phyloP scores from a whole-genome alignment of 2,888 invertebrate species.

The Alloplasta piceator region DNA sequence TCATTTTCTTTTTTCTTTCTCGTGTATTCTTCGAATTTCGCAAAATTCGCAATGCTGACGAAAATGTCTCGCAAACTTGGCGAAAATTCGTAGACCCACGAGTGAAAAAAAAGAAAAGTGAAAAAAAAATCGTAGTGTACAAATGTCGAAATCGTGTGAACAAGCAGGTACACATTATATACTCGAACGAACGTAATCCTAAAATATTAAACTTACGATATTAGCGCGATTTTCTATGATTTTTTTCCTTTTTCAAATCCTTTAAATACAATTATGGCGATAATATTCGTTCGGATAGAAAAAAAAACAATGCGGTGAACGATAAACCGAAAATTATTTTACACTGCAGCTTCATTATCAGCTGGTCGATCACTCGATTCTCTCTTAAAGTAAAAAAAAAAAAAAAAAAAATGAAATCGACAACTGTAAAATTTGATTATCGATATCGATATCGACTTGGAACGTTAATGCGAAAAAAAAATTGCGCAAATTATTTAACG shows the following conservation, averaged over 20 bases:
- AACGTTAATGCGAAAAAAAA: slow-evolving; percentile 13
- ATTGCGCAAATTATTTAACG: slow-evolving; percentile 5
- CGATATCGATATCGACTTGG: slow-evolving; percentile 33
- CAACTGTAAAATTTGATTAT: neutral
- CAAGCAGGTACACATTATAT: slow-evolving; percentile 48
- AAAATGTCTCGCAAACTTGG: neutral
- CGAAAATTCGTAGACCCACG: too few relatives aligned
- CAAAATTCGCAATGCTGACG: neutral
- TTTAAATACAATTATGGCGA: slow-evolving; percentile 73
- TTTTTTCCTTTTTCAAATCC: neutral
- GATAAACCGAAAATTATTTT: slow-evolving; percentile 12
- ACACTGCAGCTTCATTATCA: neutral
- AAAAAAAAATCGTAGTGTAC: slow-evolving; percentile 14
- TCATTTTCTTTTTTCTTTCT: slow-evolving; percentile 16
- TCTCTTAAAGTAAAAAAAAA: slow-evolving; percentile 22
- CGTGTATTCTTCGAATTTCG: slow-evolving; percentile 6
- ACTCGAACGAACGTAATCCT: slow-evolving; percentile 31
- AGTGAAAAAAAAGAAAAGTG: too few relatives aligned
- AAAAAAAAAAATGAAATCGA: slow-evolving; percentile 20
- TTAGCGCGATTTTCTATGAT: slow-evolving; percentile 9
- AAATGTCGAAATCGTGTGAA: slow-evolving; percentile 2
- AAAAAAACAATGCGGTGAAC: slow-evolving; percentile 9
- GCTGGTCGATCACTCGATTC: slow-evolving; percentile 34
- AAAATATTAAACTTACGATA: slow-evolving; percentile 24
- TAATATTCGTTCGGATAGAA: slow-evolving; percentile 62